Base-by-base conservation (phyloP, 2,888 invertebrate species). In the Eupithecia vulgata region DNA sequence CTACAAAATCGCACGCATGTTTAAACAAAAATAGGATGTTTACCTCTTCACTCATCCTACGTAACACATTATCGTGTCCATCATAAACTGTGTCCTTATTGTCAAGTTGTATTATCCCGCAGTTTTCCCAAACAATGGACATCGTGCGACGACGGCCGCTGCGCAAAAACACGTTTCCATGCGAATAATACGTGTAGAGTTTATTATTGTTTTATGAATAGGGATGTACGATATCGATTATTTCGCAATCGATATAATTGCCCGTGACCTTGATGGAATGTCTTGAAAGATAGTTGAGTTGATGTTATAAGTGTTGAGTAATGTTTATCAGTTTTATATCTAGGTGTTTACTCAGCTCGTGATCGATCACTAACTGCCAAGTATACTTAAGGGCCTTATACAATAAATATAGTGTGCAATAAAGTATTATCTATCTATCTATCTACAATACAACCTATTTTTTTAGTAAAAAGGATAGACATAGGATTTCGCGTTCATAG, bases 81-180 rank as follows among this genome's bases (percentile, higher is more conserved):
- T 34, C 15, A 34, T 21, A 7, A 34, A 34, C 34, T 61, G 34
- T 15, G 30, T 17, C 40, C 21, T 5, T 42, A 37, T 15, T 65
- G 40, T 65, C 40, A 40, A 37, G 37, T 37, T 21, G 5, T 25
- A 65, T 65, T 69, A 73, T 79, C 78, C 72, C 65, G 45, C 52
- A 71, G 72, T 79, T 79, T 74, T 59, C 74, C 67, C 34, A 5
- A 67, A 68, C 67, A 70, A 74, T 81, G 77, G 80, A 71, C 73
- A 35, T 76, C 61, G 64, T 72, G 76, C 68, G 73, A 69, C 68
- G 73, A 69, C 76, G 73, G 81, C 85, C 83, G 81, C 85, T 84
- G 86, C 83, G 85, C 84, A 85, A 81, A 85, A 86, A 85, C 85
- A 81, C 77, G 83, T 85, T 83, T 81, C 81, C 81, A 82, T 81